These are phyloP conservation scores for Bombus confusus DNA, from an alignment of 1,140 invertebrate genomes.

Conservation along the genomic window DNA sequence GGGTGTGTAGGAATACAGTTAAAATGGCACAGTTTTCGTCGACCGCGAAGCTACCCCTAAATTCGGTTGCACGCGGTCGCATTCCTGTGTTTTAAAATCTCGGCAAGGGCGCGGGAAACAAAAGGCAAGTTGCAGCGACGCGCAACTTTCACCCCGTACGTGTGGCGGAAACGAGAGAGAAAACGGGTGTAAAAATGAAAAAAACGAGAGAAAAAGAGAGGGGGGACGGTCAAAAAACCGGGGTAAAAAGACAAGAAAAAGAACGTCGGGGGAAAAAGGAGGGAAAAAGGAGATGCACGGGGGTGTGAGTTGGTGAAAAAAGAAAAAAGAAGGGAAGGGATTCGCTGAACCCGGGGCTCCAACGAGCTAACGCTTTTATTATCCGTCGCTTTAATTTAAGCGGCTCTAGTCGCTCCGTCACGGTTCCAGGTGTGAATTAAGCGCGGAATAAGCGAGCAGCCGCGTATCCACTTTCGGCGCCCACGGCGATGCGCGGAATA, in stretches of 20 bases:
- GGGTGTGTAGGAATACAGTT: background rate
- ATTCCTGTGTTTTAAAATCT: constrained; percentile 52
- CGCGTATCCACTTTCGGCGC: constrained; percentile 61
- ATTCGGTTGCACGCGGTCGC: constrained; percentile 38
- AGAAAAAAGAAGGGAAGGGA: constrained; percentile 56
- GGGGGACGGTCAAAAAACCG: constrained; percentile 11
- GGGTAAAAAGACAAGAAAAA: constrained; percentile 35
- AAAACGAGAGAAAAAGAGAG: constrained; percentile 23
- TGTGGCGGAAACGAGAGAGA: constrained; percentile 30
- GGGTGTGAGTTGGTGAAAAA: constrained; percentile 45
- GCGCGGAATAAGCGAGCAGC: constrained; percentile 68
- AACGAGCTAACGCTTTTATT: constrained; percentile 78
- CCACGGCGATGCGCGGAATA: constrained; percentile 72
- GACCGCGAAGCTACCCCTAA: constrained; percentile 27
- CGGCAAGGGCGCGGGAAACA: constrained; percentile 32
- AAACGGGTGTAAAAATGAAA: constrained; percentile 4
- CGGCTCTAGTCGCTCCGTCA: constrained; percentile 79
- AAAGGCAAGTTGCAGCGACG: constrained; percentile 52
- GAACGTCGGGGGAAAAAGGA: background rate
- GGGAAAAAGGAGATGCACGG: background rate
- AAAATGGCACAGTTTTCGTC: constrained; percentile 44
- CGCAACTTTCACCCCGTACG: constrained; percentile 43
- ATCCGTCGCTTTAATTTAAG: constrained; percentile 82
- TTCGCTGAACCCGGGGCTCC: constrained; percentile 55
- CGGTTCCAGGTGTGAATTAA: constrained; percentile 81